Evolutionary conservation across 2,797 vertebrate genomes (phyloP), one percentile per base, ranked within the genome.

Genomic region (Typhlichthys eigenmanni): DNA sequence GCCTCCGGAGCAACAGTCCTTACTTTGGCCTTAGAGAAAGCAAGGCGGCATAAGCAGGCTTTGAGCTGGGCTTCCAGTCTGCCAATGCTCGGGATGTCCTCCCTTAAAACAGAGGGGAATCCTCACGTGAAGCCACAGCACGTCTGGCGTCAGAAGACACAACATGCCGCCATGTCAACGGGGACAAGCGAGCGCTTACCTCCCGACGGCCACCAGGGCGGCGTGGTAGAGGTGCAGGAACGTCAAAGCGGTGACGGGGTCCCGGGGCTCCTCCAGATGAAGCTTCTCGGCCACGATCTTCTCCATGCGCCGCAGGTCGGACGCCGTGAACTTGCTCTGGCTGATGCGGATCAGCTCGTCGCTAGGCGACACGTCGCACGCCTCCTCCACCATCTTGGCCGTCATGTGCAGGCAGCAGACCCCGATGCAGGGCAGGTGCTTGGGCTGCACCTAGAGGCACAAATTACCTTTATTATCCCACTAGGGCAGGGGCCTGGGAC

Each of bases 1-100:
- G 48, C 62, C 67, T 0, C 80, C 80, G 52, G 19, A 43, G 64
- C 24, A 73, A 49, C 69, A 69, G 62, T 76, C 55, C 95, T 93
- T 89, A 98, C 97, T 95, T 96, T 98, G 78, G 97, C 96, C 93
- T 96, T 98, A 83, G 96, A 97, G 85, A 98, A 99, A 73, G 93
- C 88, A 17, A 99, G 90, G 60, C 93, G 94, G 89, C 97, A 98
- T 87, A 93, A 94, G 85, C 97, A 99, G 91, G 97, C 96, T 95
- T 98, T 99, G 3, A 99, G 91, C 84, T 98, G 95, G 64, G 95
- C 97, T 94, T 99, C 97, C 86, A 99, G 91, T 91, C 94, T 98
- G 85, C 95, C 96, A 29, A 97, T 93, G 80, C 93, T 96, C 88
- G 96, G 85, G 64, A 94, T 78, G 84, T 96, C 95, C 91, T 95